Evolutionary conservation across 2,113 vertebrate genomes (phyloP), one percentile per base, ranked within the genome.

Genomic region (Charina bottae): DNA sequence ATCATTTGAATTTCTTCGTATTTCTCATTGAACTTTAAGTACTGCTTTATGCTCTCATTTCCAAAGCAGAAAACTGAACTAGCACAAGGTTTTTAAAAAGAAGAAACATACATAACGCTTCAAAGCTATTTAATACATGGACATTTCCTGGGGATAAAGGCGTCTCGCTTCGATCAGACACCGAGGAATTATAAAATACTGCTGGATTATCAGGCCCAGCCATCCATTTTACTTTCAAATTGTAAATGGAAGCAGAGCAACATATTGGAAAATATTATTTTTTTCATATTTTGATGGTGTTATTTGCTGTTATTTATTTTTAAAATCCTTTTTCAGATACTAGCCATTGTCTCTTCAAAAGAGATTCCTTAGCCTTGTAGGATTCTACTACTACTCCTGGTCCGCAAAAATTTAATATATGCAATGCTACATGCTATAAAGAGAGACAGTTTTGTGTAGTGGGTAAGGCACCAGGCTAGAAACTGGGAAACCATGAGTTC

Each of bases 1-100:
- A 5, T 9, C 87, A 92, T 94, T 92, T 95, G 59, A 46, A 91
- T 92, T 83, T 83, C 4, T 88, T 84, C 28, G 62, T 93, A 90
- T 93, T 89, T 95, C 56, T 89, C 53, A n/a, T 42, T 93, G 88
- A 94, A 93, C 5, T 37, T 87, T 94, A 95, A 83, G 3, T 87
- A 64, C 9, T 49, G 26, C 26, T 7, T 89, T 93, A 90, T 89
- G 46, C 26, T 88, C 54, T 72, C 5, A 59, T 95, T 94, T 95
- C 53, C 85, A 17, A 89, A 93, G 17, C 0, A 92, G 13, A 95
- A 95, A 93, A 58, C 56, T 91, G 93, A 90, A 88, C 93, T 19
- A 58, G 0, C 59, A 94, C 90, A 94, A 92, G 49, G 93, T 87
- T 88, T 83, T 24, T 83, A 9, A 55, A 94, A 85, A 87, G 92